Conservation (phyloP, 2,797 vertebrate genomes). For the Cossypha dichroa region DNA sequence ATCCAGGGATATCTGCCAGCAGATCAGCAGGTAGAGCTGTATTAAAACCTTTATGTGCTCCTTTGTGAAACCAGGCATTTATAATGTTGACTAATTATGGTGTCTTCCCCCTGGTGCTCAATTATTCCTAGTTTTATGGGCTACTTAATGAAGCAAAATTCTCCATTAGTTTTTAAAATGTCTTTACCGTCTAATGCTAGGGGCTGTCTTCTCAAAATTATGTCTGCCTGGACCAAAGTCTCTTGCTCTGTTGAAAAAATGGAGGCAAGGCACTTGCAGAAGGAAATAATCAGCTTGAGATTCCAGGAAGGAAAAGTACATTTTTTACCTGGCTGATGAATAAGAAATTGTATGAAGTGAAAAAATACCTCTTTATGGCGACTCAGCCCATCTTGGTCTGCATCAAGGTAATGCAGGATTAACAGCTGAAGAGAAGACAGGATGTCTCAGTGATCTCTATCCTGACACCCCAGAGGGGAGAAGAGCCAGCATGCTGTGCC, state of each 20-base stretch:
- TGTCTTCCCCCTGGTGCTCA: background rate
- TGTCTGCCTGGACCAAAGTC: background rate
- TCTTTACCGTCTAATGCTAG: background rate
- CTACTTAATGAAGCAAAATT: constrained; percentile 40
- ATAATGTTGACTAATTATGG: constrained; percentile 18
- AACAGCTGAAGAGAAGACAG: background rate
- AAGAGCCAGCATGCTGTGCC: background rate
- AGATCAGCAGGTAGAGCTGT: constrained; percentile 3
- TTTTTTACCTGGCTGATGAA: background rate
- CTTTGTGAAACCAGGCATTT: constrained; percentile 36
- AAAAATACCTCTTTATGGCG: background rate
- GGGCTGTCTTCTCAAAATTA: background rate
- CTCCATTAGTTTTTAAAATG: background rate
- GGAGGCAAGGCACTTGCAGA: background rate
- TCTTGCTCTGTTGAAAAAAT: background rate
- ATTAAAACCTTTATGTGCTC: background rate
- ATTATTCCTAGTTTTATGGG: constrained; percentile 23
- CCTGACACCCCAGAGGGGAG: accelerated
- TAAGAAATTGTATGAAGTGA: background rate
- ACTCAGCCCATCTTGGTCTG: background rate
- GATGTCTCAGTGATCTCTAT: background rate
- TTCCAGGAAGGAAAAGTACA: background rate
- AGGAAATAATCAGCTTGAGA: background rate
- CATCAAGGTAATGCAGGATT: background rate
- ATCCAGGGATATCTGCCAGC: background rate